Base-by-base conservation (phyloP, 2,888 invertebrate species). In the Tanypteryx hageni region DNA sequence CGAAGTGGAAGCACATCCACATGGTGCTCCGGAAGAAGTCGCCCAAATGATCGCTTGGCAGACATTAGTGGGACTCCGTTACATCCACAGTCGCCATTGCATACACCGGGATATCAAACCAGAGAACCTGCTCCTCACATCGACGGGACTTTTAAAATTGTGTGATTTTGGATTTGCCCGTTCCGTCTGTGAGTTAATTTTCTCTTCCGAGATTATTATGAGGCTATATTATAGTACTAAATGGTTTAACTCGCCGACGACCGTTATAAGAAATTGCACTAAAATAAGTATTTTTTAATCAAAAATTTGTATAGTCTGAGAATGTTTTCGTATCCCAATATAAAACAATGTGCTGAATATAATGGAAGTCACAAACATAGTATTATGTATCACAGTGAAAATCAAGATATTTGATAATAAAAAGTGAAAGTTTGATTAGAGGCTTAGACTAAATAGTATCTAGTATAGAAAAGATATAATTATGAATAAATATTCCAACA, bases 111-210 rank as follows among this genome's bases (percentile, higher is more conserved):
- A 99, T 95, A 99, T 99, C 82, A 99, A 99, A 95, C 99, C 99
- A 0, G 99, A 99, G 96, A 99, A 99, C 95, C 99, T 99, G 93
- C 96, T 99, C 92, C 96, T 99, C 92, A 99, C 99, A 18, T 96
- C 97, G 92, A 97, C 97, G 93, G 99, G 99, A 0, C 98, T 99
- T 92, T 99, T 99, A 93, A 99, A 99, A 95, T 96, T 99, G 4
- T 99, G 99, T 95, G 99, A 99, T 95, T 99, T 99, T 95, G 99
- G 99, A 92, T 99, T 99, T 95, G 99, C 99, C 0, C 96, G 99
- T 94, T 98, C 99, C 96, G 96, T 99, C 94, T 98, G 98, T 97
- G 95, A 95, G 95, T 94, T 14, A 16, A 22, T 91, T n/a, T 56
- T 18, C 31, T 22, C 10, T 57, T 84, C 31, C 18, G 13, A 44